phyloP scores from a whole-genome alignment of 2,113 vertebrate species.

The Melanotaenia duboulayi region DNA sequence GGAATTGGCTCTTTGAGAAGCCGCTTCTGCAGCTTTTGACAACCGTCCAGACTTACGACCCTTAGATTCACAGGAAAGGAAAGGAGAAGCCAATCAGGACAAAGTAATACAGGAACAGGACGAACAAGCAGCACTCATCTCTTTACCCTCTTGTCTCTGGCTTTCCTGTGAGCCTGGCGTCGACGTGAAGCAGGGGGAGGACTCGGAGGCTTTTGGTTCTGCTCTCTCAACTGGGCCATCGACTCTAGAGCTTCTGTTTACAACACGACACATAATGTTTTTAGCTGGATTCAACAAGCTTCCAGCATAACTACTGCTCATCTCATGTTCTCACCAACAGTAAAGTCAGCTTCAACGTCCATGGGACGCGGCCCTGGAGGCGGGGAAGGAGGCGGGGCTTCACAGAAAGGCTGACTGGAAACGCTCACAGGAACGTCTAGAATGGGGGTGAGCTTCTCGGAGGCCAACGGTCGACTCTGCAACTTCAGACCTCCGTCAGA shows the following conservation, averaged over 20 bases:
- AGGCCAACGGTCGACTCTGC: conserved; percentile 2
- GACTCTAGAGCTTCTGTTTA: conserved; percentile 66
- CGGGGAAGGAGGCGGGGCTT: conserved; percentile 55
- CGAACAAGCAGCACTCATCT: not conserved
- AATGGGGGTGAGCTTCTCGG: conserved; percentile 55
- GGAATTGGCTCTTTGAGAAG: not conserved
- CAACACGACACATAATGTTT: not conserved
- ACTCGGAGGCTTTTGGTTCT: conserved; percentile 62
- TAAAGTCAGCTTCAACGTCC: conserved; percentile 93
- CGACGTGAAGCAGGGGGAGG: conserved; percentile 43
- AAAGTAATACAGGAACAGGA: too few relatives aligned
- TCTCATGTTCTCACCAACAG: conserved; percentile 81
- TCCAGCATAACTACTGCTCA: too few relatives aligned
- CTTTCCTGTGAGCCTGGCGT: conserved; percentile 85
- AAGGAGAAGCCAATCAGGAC: not conserved
- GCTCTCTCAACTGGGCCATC: conserved; percentile 50
- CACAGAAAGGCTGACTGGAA: conserved; percentile 67
- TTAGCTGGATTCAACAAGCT: too few relatives aligned
- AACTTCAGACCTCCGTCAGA: conserved; percentile 75
- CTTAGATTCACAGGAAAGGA: conserved; percentile 47
- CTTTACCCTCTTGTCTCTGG: conserved; percentile 88
- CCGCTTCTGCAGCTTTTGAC: conserved; percentile 22
- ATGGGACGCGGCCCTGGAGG: conserved; percentile 79
- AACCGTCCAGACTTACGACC: conserved; percentile 51
- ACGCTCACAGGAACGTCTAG: conserved; percentile 56